Evolutionary conservation across 1,140 invertebrate species (phyloP).

Genomic region (Nephotettix cincticeps): DNA sequence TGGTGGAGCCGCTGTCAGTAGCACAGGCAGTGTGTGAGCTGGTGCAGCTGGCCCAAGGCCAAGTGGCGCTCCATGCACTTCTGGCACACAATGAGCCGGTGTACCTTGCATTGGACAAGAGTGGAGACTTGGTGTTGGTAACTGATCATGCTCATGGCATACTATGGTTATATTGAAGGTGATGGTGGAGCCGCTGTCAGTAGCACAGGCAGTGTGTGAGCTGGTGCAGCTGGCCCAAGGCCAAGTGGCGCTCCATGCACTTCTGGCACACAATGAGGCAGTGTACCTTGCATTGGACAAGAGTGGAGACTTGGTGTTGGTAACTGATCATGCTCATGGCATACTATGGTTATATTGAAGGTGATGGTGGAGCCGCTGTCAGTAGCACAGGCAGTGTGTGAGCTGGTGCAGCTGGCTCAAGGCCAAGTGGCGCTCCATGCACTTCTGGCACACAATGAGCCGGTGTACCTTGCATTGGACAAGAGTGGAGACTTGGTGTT

Average conservation of each 20-base stretch:
- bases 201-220: slow-evolving; percentile 56
- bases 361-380: slow-evolving; percentile 23
- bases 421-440: slow-evolving; percentile 61
- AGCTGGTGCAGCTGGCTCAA: slow-evolving; percentile 68
- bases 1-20: slow-evolving; percentile 16
- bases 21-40: slow-evolving; percentile 60
- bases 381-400: slow-evolving; percentile 52
- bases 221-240: slow-evolving; percentile 67
- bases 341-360: too few species aligned
- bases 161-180: too few species aligned
- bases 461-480: slow-evolving; percentile 82
- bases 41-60: slow-evolving; percentile 65
- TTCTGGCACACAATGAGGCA: slow-evolving; percentile 64
- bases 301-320: slow-evolving; percentile 80
- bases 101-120: slow-evolving; percentile 79
- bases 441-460: slow-evolving; percentile 61
- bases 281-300: slow-evolving; percentile 81
- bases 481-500: slow-evolving; percentile 82
- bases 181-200: slow-evolving; percentile 17
- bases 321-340: slow-evolving; percentile 79
- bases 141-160: slow-evolving; percentile 81
- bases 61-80: slow-evolving; percentile 59
- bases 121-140: slow-evolving; percentile 82
- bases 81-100: slow-evolving; percentile 68
- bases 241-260: slow-evolving; percentile 59